phyloP scores from a whole-genome alignment of 1,140 invertebrate genomes.

The Scylla paramamosain region DNA sequence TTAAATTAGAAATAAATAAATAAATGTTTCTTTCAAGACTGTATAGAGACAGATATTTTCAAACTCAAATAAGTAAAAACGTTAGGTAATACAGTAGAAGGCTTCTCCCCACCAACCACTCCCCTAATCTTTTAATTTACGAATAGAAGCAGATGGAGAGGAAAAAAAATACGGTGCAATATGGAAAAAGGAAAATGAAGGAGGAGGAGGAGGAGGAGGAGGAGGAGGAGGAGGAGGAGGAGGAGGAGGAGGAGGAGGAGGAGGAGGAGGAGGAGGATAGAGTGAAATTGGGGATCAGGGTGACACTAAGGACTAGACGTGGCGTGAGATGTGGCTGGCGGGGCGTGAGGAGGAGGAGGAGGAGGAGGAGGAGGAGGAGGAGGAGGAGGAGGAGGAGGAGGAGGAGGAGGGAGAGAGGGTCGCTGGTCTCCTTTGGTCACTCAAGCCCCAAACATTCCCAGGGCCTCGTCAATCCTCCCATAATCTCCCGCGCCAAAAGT shows the following conservation, averaged over 20 bases:
- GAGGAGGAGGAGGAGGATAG: background rate
- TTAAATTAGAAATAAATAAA: too few relatives aligned
- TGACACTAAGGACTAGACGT: background rate
- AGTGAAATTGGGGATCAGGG: background rate
- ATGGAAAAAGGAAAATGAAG: background rate
- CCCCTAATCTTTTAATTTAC: too few relatives aligned
- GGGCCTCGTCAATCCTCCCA: too few relatives aligned
- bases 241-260: background rate
- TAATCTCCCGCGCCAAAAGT: background rate
- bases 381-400: conserved; percentile 9
- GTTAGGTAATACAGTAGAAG: too few relatives aligned
- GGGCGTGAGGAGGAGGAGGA: background rate
- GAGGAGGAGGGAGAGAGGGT: background rate
- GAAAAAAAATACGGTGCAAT: too few relatives aligned
- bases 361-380: conserved; percentile 16
- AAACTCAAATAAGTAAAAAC: background rate
- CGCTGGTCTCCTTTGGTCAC: too few relatives aligned
- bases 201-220: conserved; percentile 1
- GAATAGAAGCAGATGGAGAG: too few relatives aligned
- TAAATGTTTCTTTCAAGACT: too few relatives aligned
- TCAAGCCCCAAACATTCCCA: too few relatives aligned
- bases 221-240: background rate
- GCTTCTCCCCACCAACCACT: too few relatives aligned
- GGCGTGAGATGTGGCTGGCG: background rate
- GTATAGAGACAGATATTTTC: too few relatives aligned